Conservation (phyloP, 2,113 vertebrate genomes). For the Chlamydotis undulata region DNA sequence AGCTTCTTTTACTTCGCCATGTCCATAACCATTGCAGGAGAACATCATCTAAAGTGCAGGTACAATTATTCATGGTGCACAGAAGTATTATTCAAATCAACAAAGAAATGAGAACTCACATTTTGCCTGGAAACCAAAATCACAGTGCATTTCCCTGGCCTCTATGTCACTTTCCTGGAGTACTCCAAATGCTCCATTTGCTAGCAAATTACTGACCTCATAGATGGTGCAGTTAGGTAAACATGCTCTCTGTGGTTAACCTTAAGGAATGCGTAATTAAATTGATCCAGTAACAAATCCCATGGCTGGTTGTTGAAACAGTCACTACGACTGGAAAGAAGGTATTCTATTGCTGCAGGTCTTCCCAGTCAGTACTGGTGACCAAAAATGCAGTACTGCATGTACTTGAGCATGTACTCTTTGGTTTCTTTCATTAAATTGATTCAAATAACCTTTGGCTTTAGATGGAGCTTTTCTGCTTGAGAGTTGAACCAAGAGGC, state of each 20-base stretch:
- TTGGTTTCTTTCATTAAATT: background rate
- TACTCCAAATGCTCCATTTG: background rate
- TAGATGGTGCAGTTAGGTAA: background rate
- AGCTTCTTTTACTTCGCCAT: background rate
- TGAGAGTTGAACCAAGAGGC: background rate
- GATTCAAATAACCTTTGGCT: background rate
- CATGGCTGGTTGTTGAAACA: background rate
- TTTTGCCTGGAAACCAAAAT: background rate
- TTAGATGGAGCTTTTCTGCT: background rate
- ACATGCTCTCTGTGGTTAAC: background rate
- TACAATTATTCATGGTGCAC: background rate
- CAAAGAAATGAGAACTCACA: background rate
- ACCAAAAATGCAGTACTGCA: background rate
- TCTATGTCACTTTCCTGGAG: background rate
- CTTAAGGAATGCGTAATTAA: background rate
- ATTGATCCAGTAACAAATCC: background rate
- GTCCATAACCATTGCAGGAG: background rate
- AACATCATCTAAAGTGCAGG: background rate
- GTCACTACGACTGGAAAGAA: background rate
- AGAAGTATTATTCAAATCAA: background rate
- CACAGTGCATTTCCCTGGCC: background rate
- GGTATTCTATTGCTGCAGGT: background rate
- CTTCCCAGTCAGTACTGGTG: background rate
- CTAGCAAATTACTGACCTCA: background rate
- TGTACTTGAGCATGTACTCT: background rate